Evolutionary conservation across 2,797 vertebrate genomes (phyloP), one percentile per base, ranked within the genome.

Genomic region (Cottoperca gobio): DNA sequence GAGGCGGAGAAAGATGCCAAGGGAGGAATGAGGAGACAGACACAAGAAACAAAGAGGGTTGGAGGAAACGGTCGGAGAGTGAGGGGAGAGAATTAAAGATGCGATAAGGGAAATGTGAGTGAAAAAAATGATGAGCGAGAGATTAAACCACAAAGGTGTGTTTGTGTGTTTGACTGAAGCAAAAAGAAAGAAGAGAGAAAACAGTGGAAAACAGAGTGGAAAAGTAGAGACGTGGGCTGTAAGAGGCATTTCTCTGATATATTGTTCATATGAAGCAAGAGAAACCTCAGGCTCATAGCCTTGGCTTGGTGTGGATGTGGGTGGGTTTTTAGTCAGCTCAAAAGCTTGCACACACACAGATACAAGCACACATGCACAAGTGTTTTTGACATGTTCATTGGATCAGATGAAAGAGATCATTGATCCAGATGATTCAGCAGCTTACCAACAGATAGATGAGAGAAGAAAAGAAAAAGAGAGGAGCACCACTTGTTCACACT

Each of bases 341-440:
- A 45, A 67, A 54, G 17, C 43, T 33, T 55, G 23, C 14, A 67
- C 1, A 1, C 26, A 58, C 40, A 64, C 64, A 45, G 17, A 57
- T 9, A 57, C 1, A 74, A 35, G 5, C 45, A 58, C 42, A 31
- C 53, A 59, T 16, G 33, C 16, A 45, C 8, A 33, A 48, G 33
- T 26, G 23, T 69, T 63, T 58, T 46, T 42, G 37, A 50, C 37
- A 39, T 55, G 58, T 43, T 71, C 33, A 72, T 21, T 71, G 31
- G 40, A 70, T 76, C 17, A 53, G 23, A 69, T 74, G 39, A 75
- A 23, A 68, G 46, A 40, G 12, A 42, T 60, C 58, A 67, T 66
- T 16, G 74, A 82, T 76, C 73, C 39, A 57, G 24, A 54, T 86
- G 77, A 88, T 83, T 82, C 79, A 80, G 76, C 81, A 73, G 69